Conservation (phyloP, 1,140 invertebrate species). For the Orius insidiosus region DNA sequence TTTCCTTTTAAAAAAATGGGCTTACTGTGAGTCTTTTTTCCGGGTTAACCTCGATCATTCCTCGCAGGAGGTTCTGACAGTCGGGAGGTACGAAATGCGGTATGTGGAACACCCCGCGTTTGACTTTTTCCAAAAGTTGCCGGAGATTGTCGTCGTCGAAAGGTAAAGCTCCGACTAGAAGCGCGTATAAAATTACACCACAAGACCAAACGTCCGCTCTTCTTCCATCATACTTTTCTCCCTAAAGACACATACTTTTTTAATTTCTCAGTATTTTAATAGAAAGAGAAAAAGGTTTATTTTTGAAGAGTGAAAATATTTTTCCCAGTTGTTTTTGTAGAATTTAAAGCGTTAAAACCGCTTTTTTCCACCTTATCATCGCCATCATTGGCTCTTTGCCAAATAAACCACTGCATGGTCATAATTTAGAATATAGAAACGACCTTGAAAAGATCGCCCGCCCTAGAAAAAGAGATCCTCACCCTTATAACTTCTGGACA, state of each 20-base stretch:
- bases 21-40: constrained; percentile 91
- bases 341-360: too few relatives aligned
- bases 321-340: neutral
- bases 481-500: constrained; percentile 99
- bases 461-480: constrained; percentile 27
- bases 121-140: constrained; percentile 97
- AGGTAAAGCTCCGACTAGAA: constrained; percentile 93
- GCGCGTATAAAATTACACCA: constrained; percentile 95
- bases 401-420: too few relatives aligned
- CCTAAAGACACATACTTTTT: constrained; percentile 37
- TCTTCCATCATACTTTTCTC: constrained; percentile 97
- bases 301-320: too few relatives aligned
- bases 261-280: too few relatives aligned
- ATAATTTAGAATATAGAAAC: neutral
- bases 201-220: constrained; percentile 98
- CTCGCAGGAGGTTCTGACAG: constrained; percentile 90
- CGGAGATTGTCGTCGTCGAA: constrained; percentile 99
- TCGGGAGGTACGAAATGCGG: constrained; percentile 98
- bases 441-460: too few relatives aligned
- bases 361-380: neutral
- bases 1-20: constrained; percentile 14
- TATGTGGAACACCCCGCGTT: constrained; percentile 97
- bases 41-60: constrained; percentile 99
- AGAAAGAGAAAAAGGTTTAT: too few relatives aligned
- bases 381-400: too few relatives aligned